Evolutionary conservation across 2,113 vertebrate species (phyloP).

Genomic region (Galeopterus variegatus): DNA sequence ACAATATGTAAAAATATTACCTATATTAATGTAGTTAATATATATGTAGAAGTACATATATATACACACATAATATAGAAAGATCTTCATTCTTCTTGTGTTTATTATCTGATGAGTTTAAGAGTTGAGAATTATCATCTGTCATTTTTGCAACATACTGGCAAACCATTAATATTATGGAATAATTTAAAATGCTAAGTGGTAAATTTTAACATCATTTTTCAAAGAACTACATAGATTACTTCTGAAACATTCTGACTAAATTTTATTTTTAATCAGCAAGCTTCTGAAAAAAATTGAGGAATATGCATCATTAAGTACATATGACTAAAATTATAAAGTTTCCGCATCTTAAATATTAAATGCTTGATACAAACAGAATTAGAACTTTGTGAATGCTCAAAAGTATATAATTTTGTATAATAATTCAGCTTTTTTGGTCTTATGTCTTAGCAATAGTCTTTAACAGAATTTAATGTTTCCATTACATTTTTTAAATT

Average conservation of each 20-base stretch:
- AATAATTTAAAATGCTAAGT: not conserved
- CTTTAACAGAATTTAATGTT: not conserved
- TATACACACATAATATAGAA: not conserved
- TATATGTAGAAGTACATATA: not conserved
- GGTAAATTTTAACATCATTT: constrained; percentile 20
- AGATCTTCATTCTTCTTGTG: not conserved
- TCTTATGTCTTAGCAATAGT: not conserved
- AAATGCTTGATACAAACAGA: not conserved
- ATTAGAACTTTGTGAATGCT: not conserved
- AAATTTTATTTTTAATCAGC: constrained; percentile 19
- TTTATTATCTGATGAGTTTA: not conserved
- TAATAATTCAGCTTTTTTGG: not conserved
- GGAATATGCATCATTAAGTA: not conserved
- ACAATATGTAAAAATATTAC: not conserved
- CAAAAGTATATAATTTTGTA: not conserved
- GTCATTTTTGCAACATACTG: not conserved
- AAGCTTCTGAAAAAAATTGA: constrained; percentile 30
- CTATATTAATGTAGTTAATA: not conserved
- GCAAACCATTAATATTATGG: not conserved
- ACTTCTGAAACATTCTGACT: not conserved
- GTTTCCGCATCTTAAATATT: not conserved
- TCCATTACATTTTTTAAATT: not conserved
- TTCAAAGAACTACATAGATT: not conserved
- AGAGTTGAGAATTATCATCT: not conserved
- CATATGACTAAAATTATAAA: not conserved